phyloP scores from a whole-genome alignment of 2,888 invertebrate species.

The Halocaridina rubra region DNA sequence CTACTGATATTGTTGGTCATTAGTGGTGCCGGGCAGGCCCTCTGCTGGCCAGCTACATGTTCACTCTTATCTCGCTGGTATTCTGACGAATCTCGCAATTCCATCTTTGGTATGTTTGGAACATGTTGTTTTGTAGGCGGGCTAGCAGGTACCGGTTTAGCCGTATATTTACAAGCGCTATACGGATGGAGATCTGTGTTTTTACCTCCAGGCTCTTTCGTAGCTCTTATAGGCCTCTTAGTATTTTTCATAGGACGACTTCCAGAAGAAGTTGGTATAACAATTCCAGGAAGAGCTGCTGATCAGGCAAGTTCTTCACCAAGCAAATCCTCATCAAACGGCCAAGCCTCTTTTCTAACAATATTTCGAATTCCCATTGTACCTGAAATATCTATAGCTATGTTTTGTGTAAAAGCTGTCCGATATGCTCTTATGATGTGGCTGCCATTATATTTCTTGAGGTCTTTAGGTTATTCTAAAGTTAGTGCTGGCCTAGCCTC shows the following conservation, averaged over 20 bases:
- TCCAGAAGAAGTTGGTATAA: constrained; percentile 67
- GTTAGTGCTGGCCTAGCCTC: constrained; percentile 70
- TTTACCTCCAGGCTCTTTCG: constrained; percentile 67
- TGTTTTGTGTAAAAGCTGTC: constrained; percentile 71
- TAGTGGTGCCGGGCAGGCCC: constrained; percentile 70
- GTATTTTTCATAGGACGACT: constrained; percentile 66
- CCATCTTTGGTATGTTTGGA: constrained; percentile 70
- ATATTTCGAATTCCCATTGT: constrained; percentile 68
- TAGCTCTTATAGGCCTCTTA: constrained; percentile 67
- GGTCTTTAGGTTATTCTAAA: constrained; percentile 68
- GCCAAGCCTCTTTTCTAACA: background rate
- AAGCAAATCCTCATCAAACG: background rate
- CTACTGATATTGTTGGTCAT: constrained; percentile 68
- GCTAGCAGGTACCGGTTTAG: constrained; percentile 69
- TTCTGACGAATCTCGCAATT: constrained; percentile 68
- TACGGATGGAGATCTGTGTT: constrained; percentile 70
- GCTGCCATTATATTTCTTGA: constrained; percentile 70
- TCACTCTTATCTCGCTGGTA: constrained; percentile 70
- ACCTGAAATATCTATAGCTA: constrained; percentile 69
- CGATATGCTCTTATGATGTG: constrained; percentile 72
- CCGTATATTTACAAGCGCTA: constrained; percentile 68
- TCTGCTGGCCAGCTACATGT: constrained; percentile 71
- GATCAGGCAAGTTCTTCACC: background rate
- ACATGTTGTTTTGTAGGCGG: constrained; percentile 71
- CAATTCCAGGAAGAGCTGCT: constrained; percentile 67